Evolutionary conservation across 2,113 vertebrate species (phyloP).

Genomic region (Muntiacus muntjak): DNA sequence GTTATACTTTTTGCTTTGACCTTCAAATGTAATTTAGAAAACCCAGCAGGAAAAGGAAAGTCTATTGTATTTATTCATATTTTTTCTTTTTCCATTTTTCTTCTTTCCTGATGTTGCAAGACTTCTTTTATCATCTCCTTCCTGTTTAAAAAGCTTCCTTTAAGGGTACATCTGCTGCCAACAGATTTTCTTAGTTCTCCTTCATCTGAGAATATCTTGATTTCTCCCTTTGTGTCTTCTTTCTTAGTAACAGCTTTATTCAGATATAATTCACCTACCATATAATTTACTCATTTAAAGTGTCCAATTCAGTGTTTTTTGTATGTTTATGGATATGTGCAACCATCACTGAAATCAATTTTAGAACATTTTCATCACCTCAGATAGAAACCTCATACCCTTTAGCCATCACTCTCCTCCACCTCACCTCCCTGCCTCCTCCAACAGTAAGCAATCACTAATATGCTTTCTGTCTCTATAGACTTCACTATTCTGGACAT

Average conservation of each 20-base stretch:
- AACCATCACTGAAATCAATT: not conserved
- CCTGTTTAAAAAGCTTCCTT: not conserved
- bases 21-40: not conserved
- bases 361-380: not conserved
- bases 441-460: not conserved
- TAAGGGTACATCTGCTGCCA: not conserved
- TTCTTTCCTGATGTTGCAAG: not conserved
- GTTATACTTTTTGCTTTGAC: not conserved
- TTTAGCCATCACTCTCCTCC: not conserved
- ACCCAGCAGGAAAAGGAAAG: not conserved
- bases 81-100: not conserved
- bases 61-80: not conserved
- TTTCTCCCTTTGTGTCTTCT: not conserved
- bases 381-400: not conserved
- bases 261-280: not conserved
- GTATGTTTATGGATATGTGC: not conserved
- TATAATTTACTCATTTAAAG: not conserved
- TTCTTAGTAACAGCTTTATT: not conserved
- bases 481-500: not conserved
- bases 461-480: not conserved
- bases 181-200: not conserved
- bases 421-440: not conserved
- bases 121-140: not conserved
- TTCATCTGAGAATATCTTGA: not conserved
- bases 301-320: not conserved